Evolutionary conservation across 2,888 invertebrate species (phyloP).

Genomic region (Steinernema carpocapsae): DNA sequence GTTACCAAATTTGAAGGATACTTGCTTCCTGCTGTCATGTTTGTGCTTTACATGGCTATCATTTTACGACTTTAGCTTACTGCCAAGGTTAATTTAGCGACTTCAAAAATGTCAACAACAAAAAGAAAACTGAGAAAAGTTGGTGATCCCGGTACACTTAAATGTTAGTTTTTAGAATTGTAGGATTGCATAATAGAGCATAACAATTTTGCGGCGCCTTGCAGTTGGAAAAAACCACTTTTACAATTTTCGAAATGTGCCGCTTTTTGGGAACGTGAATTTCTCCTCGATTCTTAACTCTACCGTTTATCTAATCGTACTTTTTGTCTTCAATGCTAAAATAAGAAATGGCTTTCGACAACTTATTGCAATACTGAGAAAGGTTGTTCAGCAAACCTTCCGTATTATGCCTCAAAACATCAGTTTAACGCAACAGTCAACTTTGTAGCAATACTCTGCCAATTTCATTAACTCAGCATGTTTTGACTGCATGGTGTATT

Average conservation of each 20-base stretch:
- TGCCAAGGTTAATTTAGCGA: not conserved
- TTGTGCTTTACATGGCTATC: constrained; percentile 15
- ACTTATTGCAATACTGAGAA: not conserved
- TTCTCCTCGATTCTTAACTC: constrained; percentile 4
- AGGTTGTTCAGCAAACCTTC: not conserved
- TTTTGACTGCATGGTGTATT: too few relatives aligned
- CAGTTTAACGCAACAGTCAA: too few relatives aligned
- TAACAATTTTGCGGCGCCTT: constrained; percentile 6
- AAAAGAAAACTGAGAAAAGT: not conserved
- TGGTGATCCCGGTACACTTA: not conserved
- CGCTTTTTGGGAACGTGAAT: constrained; percentile 7
- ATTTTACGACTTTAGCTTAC: not conserved
- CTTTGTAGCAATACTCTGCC: too few relatives aligned
- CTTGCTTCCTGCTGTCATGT: not conserved
- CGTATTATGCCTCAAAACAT: not conserved
- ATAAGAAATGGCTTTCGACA: not conserved
- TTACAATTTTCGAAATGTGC: not conserved
- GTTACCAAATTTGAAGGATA: constrained; percentile 17
- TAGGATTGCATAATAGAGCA: not conserved
- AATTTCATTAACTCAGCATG: too few relatives aligned
- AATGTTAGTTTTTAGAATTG: not conserved
- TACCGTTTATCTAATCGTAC: constrained; percentile 19
- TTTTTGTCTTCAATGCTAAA: constrained; percentile 8
- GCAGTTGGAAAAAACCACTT: constrained; percentile 5
- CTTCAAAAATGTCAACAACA: not conserved